These are phyloP conservation scores for Poecilia picta DNA, from an alignment of 2,797 vertebrate genomes.

Conservation along the genomic window DNA sequence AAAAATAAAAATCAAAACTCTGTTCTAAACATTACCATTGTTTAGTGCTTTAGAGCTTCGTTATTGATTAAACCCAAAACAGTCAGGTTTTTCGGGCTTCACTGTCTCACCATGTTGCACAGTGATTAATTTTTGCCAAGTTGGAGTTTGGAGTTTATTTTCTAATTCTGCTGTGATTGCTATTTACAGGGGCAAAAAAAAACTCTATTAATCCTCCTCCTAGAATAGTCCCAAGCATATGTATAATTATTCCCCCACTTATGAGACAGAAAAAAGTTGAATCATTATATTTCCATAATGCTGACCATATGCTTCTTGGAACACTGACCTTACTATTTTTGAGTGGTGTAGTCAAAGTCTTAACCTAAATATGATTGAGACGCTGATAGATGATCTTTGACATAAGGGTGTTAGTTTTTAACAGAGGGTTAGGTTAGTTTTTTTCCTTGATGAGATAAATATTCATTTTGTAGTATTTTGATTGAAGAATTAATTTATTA, in stretches of 20 bases:
- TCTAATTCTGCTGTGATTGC: conserved; percentile 18
- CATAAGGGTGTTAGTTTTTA: not conserved
- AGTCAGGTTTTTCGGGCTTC: not conserved
- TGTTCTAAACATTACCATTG: not conserved
- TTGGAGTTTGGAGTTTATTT: conserved; percentile 29
- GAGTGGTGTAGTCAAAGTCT: not conserved
- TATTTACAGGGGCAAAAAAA: conserved; percentile 20
- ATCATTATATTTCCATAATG: too few species aligned
- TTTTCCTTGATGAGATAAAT: not conserved
- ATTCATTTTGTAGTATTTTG: not conserved
- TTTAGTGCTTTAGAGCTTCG: not conserved
- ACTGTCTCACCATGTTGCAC: not conserved
- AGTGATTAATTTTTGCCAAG: conserved; percentile 6
- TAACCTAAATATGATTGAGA: not conserved
- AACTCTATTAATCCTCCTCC: conserved; percentile 25
- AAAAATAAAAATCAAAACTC: not conserved
- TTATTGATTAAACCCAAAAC: not conserved
- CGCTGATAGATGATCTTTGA: not conserved
- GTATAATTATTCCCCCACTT: conserved; percentile 6
- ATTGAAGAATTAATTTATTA: not conserved
- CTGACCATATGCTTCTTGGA: not conserved
- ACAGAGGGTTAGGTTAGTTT: not conserved
- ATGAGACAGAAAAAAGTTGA: not conserved
- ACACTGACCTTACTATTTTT: not conserved
- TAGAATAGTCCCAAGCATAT: conserved; percentile 23